phyloP scores from a whole-genome alignment of 64 coral and sea anemone species.

The Montipora efflorescens region DNA sequence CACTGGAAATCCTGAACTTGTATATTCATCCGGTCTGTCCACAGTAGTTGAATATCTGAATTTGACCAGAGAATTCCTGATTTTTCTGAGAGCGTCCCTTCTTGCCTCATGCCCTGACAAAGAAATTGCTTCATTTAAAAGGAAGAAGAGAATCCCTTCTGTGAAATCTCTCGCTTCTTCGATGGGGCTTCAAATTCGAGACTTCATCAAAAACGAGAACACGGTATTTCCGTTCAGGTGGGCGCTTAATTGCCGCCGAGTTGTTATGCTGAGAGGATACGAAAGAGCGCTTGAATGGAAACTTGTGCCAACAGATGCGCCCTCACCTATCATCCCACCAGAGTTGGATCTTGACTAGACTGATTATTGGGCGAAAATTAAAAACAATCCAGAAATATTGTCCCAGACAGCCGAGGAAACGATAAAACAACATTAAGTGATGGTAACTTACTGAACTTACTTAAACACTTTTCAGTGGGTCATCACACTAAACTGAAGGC shows the following conservation, averaged over 20 bases:
- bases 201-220: constrained; percentile 32
- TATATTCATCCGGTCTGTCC: neutral
- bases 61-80: neutral
- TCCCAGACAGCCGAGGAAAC: no score
- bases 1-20: constrained; percentile 1
- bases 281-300: constrained; percentile 55
- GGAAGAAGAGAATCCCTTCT: constrained; percentile 5
- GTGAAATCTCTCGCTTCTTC: neutral
- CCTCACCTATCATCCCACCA: no score
- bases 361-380: no score
- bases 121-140: neutral
- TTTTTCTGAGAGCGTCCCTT: neutral
- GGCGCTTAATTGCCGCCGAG: constrained; percentile 29
- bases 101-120: neutral
- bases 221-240: constrained; percentile 38
- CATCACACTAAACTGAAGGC: no score
- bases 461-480: no score
- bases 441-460: no score
- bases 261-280: constrained; percentile 6
- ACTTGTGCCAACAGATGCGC: neutral
- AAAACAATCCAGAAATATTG: no score
- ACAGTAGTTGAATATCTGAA: neutral
- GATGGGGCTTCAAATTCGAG: constrained; percentile 29
- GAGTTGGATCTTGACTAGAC: no score
- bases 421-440: no score